Conservation (phyloP, 2,113 vertebrate species). For the Calyptomena viridis region DNA sequence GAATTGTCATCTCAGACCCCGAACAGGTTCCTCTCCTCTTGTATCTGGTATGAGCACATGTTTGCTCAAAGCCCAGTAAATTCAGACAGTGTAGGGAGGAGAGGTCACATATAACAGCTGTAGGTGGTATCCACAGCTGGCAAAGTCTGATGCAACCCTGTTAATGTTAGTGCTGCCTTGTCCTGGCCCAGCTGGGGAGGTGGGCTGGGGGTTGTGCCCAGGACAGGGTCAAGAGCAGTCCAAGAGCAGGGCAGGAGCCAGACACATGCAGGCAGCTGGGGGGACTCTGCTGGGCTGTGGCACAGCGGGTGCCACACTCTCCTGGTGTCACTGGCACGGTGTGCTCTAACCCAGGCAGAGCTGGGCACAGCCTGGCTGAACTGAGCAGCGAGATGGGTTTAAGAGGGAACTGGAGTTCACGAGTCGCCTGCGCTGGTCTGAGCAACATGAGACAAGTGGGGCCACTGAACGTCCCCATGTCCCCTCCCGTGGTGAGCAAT, state of each 20-base stretch:
- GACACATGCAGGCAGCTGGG: rapidly evolving
- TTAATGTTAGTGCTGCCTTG: rapidly evolving
- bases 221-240: no score
- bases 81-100: background rate
- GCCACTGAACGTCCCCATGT: rapidly evolving
- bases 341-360: background rate
- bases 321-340: rapidly evolving
- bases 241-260: no score
- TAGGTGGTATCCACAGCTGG: background rate
- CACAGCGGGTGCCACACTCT: rapidly evolving
- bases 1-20: constrained; percentile 4
- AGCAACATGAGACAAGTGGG: rapidly evolving
- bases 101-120: background rate
- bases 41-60: background rate
- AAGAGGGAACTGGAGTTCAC: rapidly evolving
- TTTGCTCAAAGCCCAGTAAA: background rate
- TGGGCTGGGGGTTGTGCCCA: background rate
- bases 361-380: background rate
- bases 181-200: background rate
- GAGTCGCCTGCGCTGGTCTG: rapidly evolving
- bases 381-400: background rate
- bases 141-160: background rate
- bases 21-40: constrained; percentile 15
- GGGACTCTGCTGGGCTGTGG: rapidly evolving
- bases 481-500: background rate